Base-by-base conservation (phyloP, 2,113 vertebrate genomes). In the Montifringilla adamsi region DNA sequence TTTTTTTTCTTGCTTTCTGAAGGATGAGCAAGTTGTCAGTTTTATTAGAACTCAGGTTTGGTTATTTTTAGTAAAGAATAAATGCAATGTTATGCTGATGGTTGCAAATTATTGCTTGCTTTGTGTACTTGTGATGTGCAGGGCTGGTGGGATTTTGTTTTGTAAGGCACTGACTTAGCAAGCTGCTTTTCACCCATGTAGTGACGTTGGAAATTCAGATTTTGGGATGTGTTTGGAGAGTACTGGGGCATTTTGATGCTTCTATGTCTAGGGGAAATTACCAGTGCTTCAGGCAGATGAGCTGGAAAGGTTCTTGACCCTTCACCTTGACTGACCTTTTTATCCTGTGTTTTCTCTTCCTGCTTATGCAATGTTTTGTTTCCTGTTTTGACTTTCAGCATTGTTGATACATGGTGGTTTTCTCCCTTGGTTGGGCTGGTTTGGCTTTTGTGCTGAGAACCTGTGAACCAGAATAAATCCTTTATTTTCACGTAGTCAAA, bases 31-130 rank as follows among this genome's bases (percentile, higher is more conserved):
- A 92, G 50, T 84, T 89, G 68, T 68, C 74, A 72, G 27, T 88
- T 94, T 22, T 66, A 50, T 91, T 86, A 55, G 44, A 90, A 49
- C 68, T 83, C 69, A 53, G 33, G n/a, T 84, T 88, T 85, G 41
- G 58, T 84, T 89, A 82, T 91, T 91, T 93, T 87, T 74, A 89
- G 85, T 74, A 7, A 66, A 90, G 66, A 83, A 31, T 44, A 79
- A 59, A 58, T 27, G 35, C 33, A 39, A 0, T 21, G 13, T 66
- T 89, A 17, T 84, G 82, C 90, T 94, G 83, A 88, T 90, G 60
- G 73, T 79, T 78, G 88, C 82, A 89, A 80, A 81, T 87, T 67
- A 44, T 33, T 23, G 10, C 81, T 89, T 76, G 49, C 66, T 81
- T 41, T 77, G 72, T 66, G 26, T 62, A 2, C 37, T 58, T 62